Conservation (phyloP, 1,140 invertebrate species). For the Ericerus pela region DNA sequence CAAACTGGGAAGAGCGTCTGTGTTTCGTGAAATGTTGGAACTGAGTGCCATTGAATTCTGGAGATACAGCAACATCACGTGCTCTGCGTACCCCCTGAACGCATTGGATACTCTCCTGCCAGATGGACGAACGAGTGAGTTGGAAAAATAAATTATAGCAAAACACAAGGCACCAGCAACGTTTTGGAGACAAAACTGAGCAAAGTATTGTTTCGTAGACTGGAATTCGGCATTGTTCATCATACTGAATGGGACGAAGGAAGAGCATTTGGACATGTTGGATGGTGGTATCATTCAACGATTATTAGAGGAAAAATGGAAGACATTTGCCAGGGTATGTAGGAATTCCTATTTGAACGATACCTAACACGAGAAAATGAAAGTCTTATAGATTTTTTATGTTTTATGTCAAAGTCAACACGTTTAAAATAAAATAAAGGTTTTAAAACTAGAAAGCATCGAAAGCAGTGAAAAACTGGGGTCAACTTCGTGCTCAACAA, state of each 20-base stretch:
- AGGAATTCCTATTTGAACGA: neutral
- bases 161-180: no score
- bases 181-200: no score
- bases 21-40: conserved; percentile 96
- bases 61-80: conserved; percentile 98
- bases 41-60: conserved; percentile 90
- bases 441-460: no score
- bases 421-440: no score
- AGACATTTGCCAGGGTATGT: conserved; percentile 85
- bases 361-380: neutral
- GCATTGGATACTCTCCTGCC: conserved; percentile 88
- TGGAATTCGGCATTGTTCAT: conserved; percentile 98
- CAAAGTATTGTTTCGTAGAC: conserved; percentile 46
- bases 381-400: neutral
- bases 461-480: no score
- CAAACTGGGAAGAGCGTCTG: conserved; percentile 83
- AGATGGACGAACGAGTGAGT: conserved; percentile 82
- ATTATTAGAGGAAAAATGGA: conserved; percentile 97
- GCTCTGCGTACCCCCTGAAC: conserved; percentile 90
- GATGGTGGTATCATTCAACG: conserved; percentile 95
- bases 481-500: no score
- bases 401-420: no score
- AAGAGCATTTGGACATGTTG: conserved; percentile 96
- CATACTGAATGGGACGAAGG: conserved; percentile 90
- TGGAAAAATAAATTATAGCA: no score